phyloP scores from a whole-genome alignment of 2,797 vertebrate genomes.

The Danio albolineatus region DNA sequence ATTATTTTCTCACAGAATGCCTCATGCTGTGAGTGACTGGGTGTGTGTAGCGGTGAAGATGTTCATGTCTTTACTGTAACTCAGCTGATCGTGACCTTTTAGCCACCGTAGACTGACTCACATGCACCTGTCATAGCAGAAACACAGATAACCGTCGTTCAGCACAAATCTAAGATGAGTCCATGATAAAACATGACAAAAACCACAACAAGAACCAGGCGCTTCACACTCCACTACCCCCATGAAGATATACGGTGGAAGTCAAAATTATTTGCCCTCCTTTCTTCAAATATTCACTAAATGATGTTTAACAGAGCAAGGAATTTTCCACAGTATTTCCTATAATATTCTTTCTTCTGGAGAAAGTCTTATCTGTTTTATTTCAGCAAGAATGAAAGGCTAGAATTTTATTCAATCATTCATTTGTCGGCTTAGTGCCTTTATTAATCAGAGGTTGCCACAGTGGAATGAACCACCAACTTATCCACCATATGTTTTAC shows the following conservation, averaged over 20 bases:
- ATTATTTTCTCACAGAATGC: background rate
- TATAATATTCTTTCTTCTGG: no score
- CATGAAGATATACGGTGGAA: background rate
- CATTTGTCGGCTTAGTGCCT: no score
- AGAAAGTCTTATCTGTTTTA: no score
- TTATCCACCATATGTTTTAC: no score
- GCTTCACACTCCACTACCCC: background rate
- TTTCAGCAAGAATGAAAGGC: no score
- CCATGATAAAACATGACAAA: background rate
- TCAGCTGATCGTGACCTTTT: slow-evolving; percentile 43
- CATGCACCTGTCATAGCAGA: slow-evolving; percentile 46
- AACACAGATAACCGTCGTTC: background rate
- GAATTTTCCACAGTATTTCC: no score
- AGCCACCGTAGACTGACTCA: slow-evolving; percentile 39
- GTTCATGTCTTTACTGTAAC: slow-evolving; percentile 29
- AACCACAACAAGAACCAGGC: slow-evolving; percentile 23
- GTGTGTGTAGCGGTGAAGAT: slow-evolving; percentile 37
- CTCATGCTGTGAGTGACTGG: background rate
- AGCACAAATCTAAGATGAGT: background rate
- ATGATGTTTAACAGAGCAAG: no score
- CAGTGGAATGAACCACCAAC: no score
- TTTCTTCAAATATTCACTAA: no score
- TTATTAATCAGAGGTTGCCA: no score
- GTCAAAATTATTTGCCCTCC: background rate
- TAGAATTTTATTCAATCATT: no score